phyloP scores from a whole-genome alignment of 1,140 invertebrate genomes.

The Drosophila sp. region DNA sequence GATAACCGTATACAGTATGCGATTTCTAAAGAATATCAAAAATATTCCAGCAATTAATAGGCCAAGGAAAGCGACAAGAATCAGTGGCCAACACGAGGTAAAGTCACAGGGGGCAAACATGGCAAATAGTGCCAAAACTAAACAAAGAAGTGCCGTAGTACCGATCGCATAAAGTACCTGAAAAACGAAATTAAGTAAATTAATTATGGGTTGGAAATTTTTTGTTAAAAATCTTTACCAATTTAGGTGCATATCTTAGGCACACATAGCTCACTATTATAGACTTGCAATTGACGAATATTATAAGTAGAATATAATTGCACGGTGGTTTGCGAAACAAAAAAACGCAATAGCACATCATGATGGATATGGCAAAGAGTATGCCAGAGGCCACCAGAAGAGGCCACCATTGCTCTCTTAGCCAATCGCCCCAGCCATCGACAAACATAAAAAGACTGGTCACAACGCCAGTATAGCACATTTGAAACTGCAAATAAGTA shows the following conservation, averaged over 20 bases:
- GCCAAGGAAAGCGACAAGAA: not conserved
- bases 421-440: not conserved
- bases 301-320: not conserved
- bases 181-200: not conserved
- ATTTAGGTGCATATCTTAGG: not conserved
- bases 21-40: not conserved
- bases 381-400: not conserved
- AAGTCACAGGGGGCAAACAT: not conserved
- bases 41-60: not conserved
- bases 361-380: not conserved
- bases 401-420: not conserved
- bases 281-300: not conserved
- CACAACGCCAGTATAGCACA: not conserved
- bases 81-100: not conserved
- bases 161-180: not conserved
- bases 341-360: slow-evolving; percentile 8
- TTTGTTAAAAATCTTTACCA: not conserved
- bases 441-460: not conserved
- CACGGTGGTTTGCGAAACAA: not conserved
- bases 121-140: not conserved
- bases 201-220: not conserved
- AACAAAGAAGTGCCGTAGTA: not conserved
- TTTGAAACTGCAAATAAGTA: not conserved
- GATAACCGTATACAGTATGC: not conserved
- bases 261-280: not conserved